Base-by-base conservation (phyloP, 2,797 vertebrate species). In the Mormyrops attenuatus region DNA sequence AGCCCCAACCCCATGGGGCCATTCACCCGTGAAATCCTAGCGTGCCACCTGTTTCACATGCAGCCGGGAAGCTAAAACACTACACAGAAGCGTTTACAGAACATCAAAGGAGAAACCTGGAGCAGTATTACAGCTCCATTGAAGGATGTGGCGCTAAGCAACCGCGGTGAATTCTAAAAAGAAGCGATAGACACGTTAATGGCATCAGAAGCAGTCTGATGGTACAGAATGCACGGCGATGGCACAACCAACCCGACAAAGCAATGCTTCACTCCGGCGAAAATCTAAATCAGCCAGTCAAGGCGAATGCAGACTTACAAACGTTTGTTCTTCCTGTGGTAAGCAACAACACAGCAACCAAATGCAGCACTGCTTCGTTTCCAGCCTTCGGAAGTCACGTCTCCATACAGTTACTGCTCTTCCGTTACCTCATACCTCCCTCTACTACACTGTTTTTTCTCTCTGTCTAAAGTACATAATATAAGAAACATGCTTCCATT, bases 51-150 rank as follows among this genome's bases (percentile, higher is more conserved):
- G 41, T 47, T 82, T 82, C 77, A 44, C 77, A 82, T 44, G 77
- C 77, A 82, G 20, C 77, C 77, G 77, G 41, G 17, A 82, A 82
- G 41, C 41, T 44, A 22, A 82, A 82, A 82, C 41, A 11, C 17
- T 82, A 82, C 77, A 82, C 41, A 82, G 41, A 82, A 82, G 69
- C 69, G 30, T 73, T 73, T 73, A 82, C 77, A 47, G 47, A 47
- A 82, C 41, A 47, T 44, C 77, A 82, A 82, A 82, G 41, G 77
- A 82, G 77, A 82, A 82, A 82, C 77, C 41, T n/a, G 41, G 41
- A 82, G 41, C 77, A n/a, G 20, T 47, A 82, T 82, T 82, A 82
- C 41, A 82, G 77, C 69, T 38, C 69, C 69, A 73, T 73, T 73
- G 34, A 73, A 73, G 34, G 34, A 41, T 73, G 69, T 2, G 17